Evolutionary conservation across 2,797 vertebrate genomes (phyloP).

Genomic region (Coregonus sp.): DNA sequence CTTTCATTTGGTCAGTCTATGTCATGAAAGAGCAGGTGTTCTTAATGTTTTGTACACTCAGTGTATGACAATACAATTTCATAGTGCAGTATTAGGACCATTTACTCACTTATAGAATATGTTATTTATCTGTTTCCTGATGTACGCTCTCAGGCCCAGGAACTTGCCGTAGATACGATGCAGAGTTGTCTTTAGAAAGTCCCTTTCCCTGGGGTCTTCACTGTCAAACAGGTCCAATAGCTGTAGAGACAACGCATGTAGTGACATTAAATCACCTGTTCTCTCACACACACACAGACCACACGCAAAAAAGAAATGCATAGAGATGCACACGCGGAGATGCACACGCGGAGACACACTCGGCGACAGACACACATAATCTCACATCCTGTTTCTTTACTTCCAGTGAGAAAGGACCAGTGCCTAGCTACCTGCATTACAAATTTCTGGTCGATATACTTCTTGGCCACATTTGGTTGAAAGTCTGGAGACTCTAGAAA

Average conservation of each 20-base stretch:
- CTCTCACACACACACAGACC: background rate
- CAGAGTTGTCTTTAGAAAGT: slow-evolving; percentile 98
- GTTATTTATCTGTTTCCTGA: slow-evolving; percentile 99
- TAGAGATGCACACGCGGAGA: background rate
- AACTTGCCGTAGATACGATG: slow-evolving; percentile 99
- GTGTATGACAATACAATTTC: background rate
- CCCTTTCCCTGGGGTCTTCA: slow-evolving; percentile 97
- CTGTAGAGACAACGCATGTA: slow-evolving; percentile 54
- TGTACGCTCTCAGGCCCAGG: slow-evolving; percentile 96
- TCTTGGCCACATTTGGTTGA: slow-evolving; percentile 99
- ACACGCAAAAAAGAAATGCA: too few relatives aligned
- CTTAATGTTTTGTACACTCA: too few relatives aligned
- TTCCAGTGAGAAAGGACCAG: background rate
- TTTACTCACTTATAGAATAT: slow-evolving; percentile 98
- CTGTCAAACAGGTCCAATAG: slow-evolving; percentile 99
- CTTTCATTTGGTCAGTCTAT: too few relatives aligned
- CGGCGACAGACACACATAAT: background rate
- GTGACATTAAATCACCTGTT: background rate
- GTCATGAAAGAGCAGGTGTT: too few relatives aligned
- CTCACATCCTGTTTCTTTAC: background rate
- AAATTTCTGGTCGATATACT: slow-evolving; percentile 99
- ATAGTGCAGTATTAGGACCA: background rate
- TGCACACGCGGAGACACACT: background rate
- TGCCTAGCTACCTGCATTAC: slow-evolving; percentile 90
- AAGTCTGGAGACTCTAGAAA: slow-evolving; percentile 99